A percentile compares a stretch with the other conserved stretches of the same genome.
Conservation (phyloP, 1,140 invertebrate species). For the Brachionus rotundiformis region DNA sequence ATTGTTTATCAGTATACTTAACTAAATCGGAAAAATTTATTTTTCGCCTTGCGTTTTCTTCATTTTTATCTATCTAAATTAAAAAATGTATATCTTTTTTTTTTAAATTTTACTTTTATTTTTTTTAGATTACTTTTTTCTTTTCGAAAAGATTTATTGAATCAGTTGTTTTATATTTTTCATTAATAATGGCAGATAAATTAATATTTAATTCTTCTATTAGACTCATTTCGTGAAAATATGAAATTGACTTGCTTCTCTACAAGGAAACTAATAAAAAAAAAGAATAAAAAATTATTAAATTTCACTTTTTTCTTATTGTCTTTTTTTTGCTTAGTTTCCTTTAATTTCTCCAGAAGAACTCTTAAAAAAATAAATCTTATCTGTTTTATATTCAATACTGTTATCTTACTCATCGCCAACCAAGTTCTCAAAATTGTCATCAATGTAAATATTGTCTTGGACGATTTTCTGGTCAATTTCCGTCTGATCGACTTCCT, state of each 20-base stretch:
- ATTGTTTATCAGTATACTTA: conserved; percentile 16
- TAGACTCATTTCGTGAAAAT: background rate
- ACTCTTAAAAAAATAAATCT: background rate
- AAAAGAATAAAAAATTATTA: background rate
- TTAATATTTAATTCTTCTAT: background rate
- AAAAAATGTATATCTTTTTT: too few species aligned
- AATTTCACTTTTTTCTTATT: background rate
- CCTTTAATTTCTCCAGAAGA: background rate
- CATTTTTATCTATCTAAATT: conserved; percentile 4
- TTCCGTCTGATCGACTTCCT: background rate
- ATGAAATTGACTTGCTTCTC: conserved; percentile 33
- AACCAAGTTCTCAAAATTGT: background rate
- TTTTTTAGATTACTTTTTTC: background rate
- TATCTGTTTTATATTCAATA: background rate
- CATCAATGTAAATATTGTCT: background rate
- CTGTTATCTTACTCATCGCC: background rate
- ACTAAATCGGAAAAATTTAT: background rate
- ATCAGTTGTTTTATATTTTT: conserved; percentile 48
- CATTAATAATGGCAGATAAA: background rate
- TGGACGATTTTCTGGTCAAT: background rate
- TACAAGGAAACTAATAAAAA: background rate
- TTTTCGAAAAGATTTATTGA: background rate
- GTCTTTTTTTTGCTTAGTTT: background rate
- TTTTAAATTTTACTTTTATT: too few species aligned
- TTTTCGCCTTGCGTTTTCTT: background rate